These are phyloP conservation scores for Sylvia borin DNA, from an alignment of 2,797 vertebrate species.

Conservation along the genomic window DNA sequence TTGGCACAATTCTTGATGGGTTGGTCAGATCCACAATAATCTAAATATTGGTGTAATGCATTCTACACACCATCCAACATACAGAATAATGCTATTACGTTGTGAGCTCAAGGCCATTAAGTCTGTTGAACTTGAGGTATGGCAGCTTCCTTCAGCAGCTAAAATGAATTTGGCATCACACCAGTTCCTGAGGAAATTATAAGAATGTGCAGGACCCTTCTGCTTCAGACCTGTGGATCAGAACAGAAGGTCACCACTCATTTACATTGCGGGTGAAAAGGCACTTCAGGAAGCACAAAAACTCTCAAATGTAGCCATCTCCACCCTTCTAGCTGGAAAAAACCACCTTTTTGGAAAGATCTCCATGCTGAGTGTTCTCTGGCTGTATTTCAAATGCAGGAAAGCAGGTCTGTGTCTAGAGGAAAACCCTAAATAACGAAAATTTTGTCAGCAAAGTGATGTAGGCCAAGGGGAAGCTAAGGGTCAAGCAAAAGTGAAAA, in stretches of 20 bases:
- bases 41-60: slow-evolving; percentile 38
- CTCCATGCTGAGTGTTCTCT: background rate
- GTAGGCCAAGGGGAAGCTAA: background rate
- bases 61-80: background rate
- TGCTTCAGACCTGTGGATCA: background rate
- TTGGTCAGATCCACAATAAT: background rate
- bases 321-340: slow-evolving; percentile 8
- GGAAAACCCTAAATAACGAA: slow-evolving; percentile 22
- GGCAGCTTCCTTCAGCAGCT: slow-evolving; percentile 27
- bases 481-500: slow-evolving; percentile 13
- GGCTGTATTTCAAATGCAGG: background rate
- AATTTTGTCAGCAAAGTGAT: slow-evolving; percentile 13
- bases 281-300: background rate
- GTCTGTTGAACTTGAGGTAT: slow-evolving; percentile 14
- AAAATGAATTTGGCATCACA: slow-evolving; percentile 38
- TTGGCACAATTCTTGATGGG: background rate
- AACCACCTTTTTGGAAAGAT: background rate
- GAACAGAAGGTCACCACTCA: slow-evolving; percentile 42
- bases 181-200: slow-evolving; percentile 38
- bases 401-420: background rate
- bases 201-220: background rate
- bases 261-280: background rate
- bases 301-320: background rate
- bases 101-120: slow-evolving; percentile 6
- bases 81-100: slow-evolving; percentile 12